These are phyloP conservation scores for Callyntrura sp. DNA, from an alignment of 2,888 invertebrate genomes.

Conservation along the genomic window DNA sequence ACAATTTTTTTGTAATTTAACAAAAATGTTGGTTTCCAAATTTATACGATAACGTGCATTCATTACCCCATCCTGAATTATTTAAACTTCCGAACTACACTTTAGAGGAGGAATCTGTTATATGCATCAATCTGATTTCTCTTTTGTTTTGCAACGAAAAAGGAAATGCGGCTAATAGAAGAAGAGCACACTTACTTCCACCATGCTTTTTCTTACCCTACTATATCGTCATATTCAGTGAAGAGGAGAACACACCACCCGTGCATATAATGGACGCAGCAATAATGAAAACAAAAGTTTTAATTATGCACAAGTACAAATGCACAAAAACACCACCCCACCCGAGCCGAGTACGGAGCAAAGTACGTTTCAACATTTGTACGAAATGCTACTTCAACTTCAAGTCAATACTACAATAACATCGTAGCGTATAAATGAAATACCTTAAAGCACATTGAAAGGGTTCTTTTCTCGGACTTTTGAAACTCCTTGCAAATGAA, in stretches of 20 bases:
- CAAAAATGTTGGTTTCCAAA: background rate
- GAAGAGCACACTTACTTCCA: background rate
- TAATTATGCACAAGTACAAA: constrained; percentile 53
- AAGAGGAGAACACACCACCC: background rate
- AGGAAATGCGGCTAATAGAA: background rate
- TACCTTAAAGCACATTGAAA: background rate
- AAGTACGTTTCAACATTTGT: background rate
- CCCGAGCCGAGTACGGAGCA: background rate
- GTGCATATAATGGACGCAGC: background rate
- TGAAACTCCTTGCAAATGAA: constrained; percentile 44
- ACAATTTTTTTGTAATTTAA: too few species aligned
- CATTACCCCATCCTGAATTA: background rate
- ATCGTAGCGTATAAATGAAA: background rate
- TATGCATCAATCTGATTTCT: constrained; percentile 22
- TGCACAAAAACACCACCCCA: constrained; percentile 5
- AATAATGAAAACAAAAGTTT: constrained; percentile 50
- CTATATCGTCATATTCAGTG: background rate
- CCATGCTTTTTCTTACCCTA: background rate
- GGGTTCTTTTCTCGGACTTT: background rate
- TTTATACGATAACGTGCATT: background rate
- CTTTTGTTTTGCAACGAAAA: background rate
- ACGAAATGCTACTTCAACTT: background rate
- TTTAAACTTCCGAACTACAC: constrained; percentile 18
- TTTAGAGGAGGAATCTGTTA: background rate
- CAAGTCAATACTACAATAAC: too few species aligned